A percentile compares a stretch with the other conserved stretches of the same genome.
Conservation (phyloP, 2,797 vertebrate genomes). For the Muscicapa comitata region DNA sequence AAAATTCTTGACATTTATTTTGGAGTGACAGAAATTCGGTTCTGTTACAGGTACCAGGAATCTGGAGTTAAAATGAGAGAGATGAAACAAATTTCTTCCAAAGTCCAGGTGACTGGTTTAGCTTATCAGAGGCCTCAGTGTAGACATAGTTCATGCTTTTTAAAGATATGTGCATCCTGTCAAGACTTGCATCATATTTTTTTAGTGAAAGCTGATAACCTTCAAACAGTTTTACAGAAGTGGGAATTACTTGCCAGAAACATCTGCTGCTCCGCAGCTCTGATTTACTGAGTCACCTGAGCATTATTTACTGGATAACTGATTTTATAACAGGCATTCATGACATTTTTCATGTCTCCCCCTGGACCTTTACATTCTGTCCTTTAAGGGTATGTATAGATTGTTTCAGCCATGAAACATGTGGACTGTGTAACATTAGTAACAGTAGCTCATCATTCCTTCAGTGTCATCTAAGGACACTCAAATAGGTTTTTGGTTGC, state of each 20-base stretch:
- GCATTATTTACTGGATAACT: background rate
- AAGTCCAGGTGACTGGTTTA: background rate
- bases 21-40: background rate
- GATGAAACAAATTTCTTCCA: background rate
- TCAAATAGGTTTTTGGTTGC: background rate
- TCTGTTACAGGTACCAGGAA: background rate
- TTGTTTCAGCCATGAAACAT: background rate
- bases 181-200: background rate
- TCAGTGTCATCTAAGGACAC: background rate
- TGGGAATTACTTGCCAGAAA: background rate
- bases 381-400: background rate
- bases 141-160: background rate
- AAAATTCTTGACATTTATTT: background rate
- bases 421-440: background rate
- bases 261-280: background rate
- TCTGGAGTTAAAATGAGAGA: background rate
- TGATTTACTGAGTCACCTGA: background rate
- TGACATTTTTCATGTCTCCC: background rate
- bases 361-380: background rate
- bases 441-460: background rate
- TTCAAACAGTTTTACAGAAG: background rate
- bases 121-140: background rate
- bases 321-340: background rate
- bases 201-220: background rate
- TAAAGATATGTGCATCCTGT: background rate